Percentiles rank a stretch among this genome's conserved stretches.
Evolutionary conservation across 2,888 invertebrate species (phyloP).

Genomic region (Chymomyza caudatula): DNA sequence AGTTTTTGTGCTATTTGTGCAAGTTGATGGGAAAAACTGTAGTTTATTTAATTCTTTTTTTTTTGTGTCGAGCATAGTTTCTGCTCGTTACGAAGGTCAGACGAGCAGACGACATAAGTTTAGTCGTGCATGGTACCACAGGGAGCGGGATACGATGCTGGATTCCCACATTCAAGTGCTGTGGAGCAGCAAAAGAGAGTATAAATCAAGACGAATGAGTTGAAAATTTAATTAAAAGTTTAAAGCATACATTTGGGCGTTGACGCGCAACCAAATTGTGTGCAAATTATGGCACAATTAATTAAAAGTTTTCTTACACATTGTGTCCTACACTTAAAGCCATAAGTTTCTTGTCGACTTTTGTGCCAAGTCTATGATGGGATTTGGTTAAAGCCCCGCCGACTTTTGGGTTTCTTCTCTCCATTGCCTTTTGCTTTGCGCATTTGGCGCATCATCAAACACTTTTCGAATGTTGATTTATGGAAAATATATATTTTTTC

Average conservation of each 20-base stretch:
- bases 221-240: constrained; percentile 27
- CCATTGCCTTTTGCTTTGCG: constrained; percentile 3
- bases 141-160: not conserved
- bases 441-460: constrained; percentile 41
- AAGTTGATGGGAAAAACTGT: not conserved
- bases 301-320: constrained; percentile 29
- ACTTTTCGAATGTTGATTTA: constrained; percentile 20
- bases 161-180: not conserved
- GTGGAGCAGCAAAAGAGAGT: not conserved
- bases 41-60: not conserved
- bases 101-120: not conserved
- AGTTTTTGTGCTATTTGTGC: not conserved
- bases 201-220: not conserved
- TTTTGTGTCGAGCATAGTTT: not conserved
- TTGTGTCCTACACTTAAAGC: not conserved
- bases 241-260: constrained; percentile 10
- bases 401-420: constrained; percentile 8
- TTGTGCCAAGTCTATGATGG: not conserved
- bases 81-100: not conserved
- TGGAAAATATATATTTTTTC: constrained; percentile 20
- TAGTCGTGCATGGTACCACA: not conserved
- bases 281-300: constrained; percentile 27
- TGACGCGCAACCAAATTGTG: not conserved
- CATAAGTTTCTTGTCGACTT: not conserved
- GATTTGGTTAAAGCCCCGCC: not conserved